phyloP scores from a whole-genome alignment of 2,888 invertebrate genomes.

The Lasius fuliginosus region DNA sequence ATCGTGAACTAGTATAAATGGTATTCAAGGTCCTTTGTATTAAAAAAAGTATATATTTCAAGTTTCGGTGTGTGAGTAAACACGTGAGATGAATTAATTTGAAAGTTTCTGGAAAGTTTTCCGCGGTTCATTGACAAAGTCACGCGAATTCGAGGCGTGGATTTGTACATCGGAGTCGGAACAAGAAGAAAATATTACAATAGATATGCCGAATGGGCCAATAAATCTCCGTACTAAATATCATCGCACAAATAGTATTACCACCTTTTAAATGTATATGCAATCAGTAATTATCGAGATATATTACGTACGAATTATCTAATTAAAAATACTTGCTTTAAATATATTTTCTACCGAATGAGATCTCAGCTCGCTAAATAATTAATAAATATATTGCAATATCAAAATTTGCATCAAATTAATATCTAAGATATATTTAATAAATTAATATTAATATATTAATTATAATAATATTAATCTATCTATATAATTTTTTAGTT shows the following conservation, averaged over 20 bases:
- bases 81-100: conserved; percentile 67
- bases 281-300: conserved; percentile 29
- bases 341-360: background rate
- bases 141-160: conserved; percentile 74
- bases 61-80: conserved; percentile 37
- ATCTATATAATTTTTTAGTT: background rate
- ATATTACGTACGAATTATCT: background rate
- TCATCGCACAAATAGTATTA: background rate
- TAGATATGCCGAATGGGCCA: conserved; percentile 29
- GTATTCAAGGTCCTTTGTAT: conserved; percentile 27
- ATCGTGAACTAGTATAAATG: background rate
- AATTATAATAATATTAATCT: background rate
- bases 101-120: conserved; percentile 62
- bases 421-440: background rate
- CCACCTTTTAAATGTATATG: conserved; percentile 1
- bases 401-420: background rate
- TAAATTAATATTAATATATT: conserved; percentile 1
- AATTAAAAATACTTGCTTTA: background rate
- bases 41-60: conserved; percentile 15
- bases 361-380: background rate
- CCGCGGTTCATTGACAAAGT: conserved; percentile 67
- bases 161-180: conserved; percentile 54
- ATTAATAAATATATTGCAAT: background rate
- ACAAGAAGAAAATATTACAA: conserved; percentile 36
- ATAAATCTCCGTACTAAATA: conserved; percentile 35